Evolutionary conservation across 2,888 invertebrate species (phyloP), one percentile per base, ranked within the genome.

Genomic region (Gryllus longicercus): DNA sequence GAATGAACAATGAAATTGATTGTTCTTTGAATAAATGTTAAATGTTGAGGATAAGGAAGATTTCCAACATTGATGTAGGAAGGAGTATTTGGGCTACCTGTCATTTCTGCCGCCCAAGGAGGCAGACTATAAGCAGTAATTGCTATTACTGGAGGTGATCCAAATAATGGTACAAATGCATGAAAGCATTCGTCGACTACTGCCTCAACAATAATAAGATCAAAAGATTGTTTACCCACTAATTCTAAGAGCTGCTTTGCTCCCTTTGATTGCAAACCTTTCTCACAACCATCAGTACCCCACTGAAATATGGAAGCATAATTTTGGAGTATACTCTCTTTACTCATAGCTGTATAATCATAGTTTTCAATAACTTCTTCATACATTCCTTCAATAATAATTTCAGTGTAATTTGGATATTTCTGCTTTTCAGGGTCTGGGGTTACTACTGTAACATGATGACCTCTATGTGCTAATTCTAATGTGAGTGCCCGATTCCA

Each of bases 401-500:
- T 51, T 25, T 81, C 79, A 16, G 74, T 82, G 38, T 78, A 51
- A 76, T 82, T 82, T 25, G 81, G 76, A 74, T 76, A 51, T 25
- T 78, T 78, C 10, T 79, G 38, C 50, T 81, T 82, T 38, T 82
- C 82, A 12, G 74, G 77, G 75, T 82, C 81, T 12, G 82, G 80
- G 12, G 79, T 81, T 51, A 82, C n/a, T 14, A 82, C 81, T 5
- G 83, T 83, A 25, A 83, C 81, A 5, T 82, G 77, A 63, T 82
- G 82, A 18, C 82, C 82, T 75, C 79, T 74, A 5, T 74, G 78
- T 25, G 81, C 81, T 18, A 82, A 78, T 4, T 77, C 82, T 18
- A 76, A 23, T 76, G 79, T 80, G 11, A 82, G 76, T 0, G 80
- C 78, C 18, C 81, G 79, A 75, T 81, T 82, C 81, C 81, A 82